Base-by-base conservation (phyloP, 2,113 vertebrate genomes). In the Spilogale gracilis region DNA sequence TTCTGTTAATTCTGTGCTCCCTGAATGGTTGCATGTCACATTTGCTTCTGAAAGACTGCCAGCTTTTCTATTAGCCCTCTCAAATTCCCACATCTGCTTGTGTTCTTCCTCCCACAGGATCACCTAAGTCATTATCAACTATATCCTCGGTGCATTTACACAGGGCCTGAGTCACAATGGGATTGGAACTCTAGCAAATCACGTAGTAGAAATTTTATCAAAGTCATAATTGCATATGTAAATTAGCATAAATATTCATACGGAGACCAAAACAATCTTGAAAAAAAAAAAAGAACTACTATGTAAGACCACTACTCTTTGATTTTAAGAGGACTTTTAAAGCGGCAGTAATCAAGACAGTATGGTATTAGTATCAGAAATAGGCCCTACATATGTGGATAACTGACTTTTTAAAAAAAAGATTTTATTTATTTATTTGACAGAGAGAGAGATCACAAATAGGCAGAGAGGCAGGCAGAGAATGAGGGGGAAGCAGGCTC, bases 251-350 rank as follows among this genome's bases (percentile, higher is more conserved):
- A 67, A 56, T n/a, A 9, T 61, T 13, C 61, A 65, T 4, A 52
- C 3, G 38, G 82, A 94, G 9, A 60, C 7, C 48, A 79, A 82
- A 93, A 81, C 73, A 94, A 54, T 23, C 67, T 89, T 50, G 20
- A 32, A 50, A 30, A 30, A 48, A 25, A 89, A 54, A 79, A 20
- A 32, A 56, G 27, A 30, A 67, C 14, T 7, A 50, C 45, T 30
- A 43, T 81, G 38, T 61, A 92, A 45, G 67, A 48, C 50, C 3
- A 52, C 81, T 6, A 67, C 13, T n/a, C 60, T 76, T 83, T 60
- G 48, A 92, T 61, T 88, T 96, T 82, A 91, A 45, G 16, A 54
- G 80, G 63, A 90, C 32, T 88, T 92, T 45, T 69, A 90, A 93
- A 71, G 45, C 32, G 80, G 48, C 20, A 60, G 1, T 92, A 60